phyloP scores from a whole-genome alignment of 2,113 vertebrate genomes.

The Spermophilus dauricus region DNA sequence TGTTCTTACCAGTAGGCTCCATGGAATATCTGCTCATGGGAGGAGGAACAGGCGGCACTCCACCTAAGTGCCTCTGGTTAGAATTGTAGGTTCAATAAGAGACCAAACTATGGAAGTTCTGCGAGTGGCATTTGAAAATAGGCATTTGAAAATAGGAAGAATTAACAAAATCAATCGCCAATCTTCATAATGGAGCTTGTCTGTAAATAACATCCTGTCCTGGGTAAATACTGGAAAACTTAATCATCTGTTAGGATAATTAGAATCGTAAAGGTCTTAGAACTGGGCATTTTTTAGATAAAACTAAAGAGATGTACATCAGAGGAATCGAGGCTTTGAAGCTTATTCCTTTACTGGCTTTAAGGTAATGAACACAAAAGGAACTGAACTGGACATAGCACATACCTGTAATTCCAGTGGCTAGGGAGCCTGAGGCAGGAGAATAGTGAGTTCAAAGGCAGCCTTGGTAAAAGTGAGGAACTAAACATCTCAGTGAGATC shows the following conservation, averaged over 20 bases:
- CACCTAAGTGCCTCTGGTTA: neutral
- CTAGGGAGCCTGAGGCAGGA: too few relatives aligned
- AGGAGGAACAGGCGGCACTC: rapidly evolving
- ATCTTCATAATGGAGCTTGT: neutral
- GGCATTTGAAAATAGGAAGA: neutral
- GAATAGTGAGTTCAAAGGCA: too few relatives aligned
- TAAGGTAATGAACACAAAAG: neutral
- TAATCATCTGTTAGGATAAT: neutral
- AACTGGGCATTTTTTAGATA: neutral
- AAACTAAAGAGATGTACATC: neutral
- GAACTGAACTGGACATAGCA: too few relatives aligned
- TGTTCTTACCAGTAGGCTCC: neutral
- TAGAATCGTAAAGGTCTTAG: neutral
- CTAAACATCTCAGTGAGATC: too few relatives aligned
- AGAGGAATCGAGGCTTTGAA: neutral
- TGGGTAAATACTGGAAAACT: neutral
- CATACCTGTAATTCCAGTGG: too few relatives aligned
- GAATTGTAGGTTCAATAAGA: rapidly evolving
- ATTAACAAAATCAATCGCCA: neutral
- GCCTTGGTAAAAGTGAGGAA: too few relatives aligned
- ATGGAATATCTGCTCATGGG: neutral
- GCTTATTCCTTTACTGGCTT: neutral
- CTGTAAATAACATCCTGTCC: neutral
- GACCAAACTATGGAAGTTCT: neutral
- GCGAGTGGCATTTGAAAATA: neutral